Evolutionary conservation across 2,888 invertebrate genomes (phyloP), one percentile per base, ranked within the genome.

Genomic region (Drosophila stalkeri): DNA sequence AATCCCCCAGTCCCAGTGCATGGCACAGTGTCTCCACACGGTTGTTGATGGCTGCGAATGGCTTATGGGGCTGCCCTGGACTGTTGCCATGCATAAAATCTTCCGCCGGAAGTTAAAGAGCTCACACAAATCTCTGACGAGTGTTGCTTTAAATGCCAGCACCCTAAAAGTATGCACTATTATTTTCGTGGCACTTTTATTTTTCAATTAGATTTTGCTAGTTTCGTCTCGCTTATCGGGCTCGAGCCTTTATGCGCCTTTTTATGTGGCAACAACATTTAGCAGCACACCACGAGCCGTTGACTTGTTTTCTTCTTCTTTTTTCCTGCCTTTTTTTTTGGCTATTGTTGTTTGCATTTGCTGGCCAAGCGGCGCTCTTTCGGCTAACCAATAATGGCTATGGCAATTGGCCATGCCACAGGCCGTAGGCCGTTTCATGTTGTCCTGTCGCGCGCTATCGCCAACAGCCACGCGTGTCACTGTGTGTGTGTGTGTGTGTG

Each of bases 81-180:
- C 57, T 61, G 65, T 49, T 79, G 71, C 63, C 81, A 72, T 81
- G 85, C 89, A 89, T 89, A 89, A 89, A 86, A 84, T 88, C 87
- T 86, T 87, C 86, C 87, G 87, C 64, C 86, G 90, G 90, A 87
- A 88, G 87, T 88, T 84, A 82, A 90, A 82, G 87, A 78, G 77
- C 63, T 83, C 72, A 64, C 66, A 72, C 56, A 64, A 68, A 79
- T 71, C 71, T 71, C 57, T 61, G 62, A 56, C 56, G 12, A 8
- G 70, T 52, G 18, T 31, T 20, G 68, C 61, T 69, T 76, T 64
- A 73, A 72, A 55, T 49, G 68, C 14, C n/a, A 0, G 46, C 65
- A 9, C 56, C 73, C 77, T 33, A 57, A 80, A 69, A 79, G 73
- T 79, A 79, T 72, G 73, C 80, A 80, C 55, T 23, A 37, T 20